Percentiles rank a stretch among this genome's conserved stretches.
Evolutionary conservation across 2,888 invertebrate species (phyloP).

Genomic region (Scaptomyza tumidula): DNA sequence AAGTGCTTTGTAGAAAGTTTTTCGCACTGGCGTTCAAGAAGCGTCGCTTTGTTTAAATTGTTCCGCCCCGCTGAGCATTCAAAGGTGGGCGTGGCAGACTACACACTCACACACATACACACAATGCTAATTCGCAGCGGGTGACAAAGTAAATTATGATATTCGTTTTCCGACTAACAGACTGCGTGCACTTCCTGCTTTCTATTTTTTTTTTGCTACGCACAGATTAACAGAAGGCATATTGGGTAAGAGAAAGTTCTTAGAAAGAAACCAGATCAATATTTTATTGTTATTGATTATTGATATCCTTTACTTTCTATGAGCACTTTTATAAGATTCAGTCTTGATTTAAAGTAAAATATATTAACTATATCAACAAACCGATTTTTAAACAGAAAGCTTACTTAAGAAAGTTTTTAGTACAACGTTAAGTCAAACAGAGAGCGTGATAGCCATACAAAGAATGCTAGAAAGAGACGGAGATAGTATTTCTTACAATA

Average conservation of each 20-base stretch:
- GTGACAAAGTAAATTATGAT: slow-evolving; percentile 81
- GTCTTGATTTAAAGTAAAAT: too few species aligned
- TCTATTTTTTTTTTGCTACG: slow-evolving; percentile 15
- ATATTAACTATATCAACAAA: too few species aligned
- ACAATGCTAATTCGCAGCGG: slow-evolving; percentile 78
- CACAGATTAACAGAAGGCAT: not conserved
- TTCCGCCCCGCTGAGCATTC: slow-evolving; percentile 60
- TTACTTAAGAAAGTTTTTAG: too few species aligned
- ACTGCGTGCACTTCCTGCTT: slow-evolving; percentile 76
- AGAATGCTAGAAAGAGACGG: too few species aligned
- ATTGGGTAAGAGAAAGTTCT: not conserved
- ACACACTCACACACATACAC: slow-evolving; percentile 31
- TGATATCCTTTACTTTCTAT: too few species aligned
- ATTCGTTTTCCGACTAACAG: slow-evolving; percentile 79
- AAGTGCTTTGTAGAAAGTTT: slow-evolving; percentile 73
- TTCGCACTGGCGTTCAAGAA: slow-evolving; percentile 65
- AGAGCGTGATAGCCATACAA: too few species aligned
- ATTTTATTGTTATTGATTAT: not conserved
- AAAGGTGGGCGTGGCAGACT: slow-evolving; percentile 63
- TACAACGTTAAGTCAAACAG: too few species aligned
- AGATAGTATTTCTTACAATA: not conserved
- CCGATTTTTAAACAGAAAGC: too few species aligned
- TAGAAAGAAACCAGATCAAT: not conserved
- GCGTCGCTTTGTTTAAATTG: slow-evolving; percentile 75
- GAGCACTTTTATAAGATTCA: too few species aligned